Percentiles rank a stretch among this genome's conserved stretches.
phyloP scores from a whole-genome alignment of 2,888 invertebrate genomes.

The Buathra laborator region DNA sequence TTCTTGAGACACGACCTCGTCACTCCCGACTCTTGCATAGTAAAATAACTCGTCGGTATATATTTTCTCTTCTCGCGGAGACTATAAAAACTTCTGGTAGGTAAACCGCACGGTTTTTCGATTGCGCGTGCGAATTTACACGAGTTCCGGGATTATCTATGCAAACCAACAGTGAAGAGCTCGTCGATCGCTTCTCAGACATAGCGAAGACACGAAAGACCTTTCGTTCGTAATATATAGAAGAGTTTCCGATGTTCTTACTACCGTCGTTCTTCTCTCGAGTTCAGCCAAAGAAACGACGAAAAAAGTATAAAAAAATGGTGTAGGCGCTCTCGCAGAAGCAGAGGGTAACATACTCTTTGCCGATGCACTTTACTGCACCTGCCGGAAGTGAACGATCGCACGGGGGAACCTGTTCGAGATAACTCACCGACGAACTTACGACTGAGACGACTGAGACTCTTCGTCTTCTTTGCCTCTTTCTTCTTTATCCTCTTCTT shows the following conservation, averaged over 20 bases:
- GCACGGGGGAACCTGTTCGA: constrained; percentile 67
- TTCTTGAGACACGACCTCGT: neutral
- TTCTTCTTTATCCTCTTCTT: constrained; percentile 21
- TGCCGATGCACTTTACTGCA: constrained; percentile 60
- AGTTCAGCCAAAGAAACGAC: neutral
- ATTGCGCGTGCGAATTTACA: constrained; percentile 35
- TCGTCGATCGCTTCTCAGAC: constrained; percentile 37
- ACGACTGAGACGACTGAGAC: constrained; percentile 51
- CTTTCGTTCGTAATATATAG: constrained; percentile 9
- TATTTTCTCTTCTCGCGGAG: neutral
- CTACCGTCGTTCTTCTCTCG: constrained; percentile 39
- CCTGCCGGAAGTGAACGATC: constrained; percentile 71
- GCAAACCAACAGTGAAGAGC: constrained; percentile 17
- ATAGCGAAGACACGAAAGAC: constrained; percentile 21
- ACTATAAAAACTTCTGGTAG: neutral
- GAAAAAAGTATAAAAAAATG: neutral
- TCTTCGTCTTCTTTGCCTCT: constrained; percentile 9
- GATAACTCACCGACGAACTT: constrained; percentile 58
- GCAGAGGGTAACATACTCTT: constrained; percentile 33
- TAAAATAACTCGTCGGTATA: neutral
- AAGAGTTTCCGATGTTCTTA: constrained; percentile 23
- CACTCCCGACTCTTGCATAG: neutral
- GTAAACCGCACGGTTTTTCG: constrained; percentile 3
- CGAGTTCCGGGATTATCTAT: constrained; percentile 34
- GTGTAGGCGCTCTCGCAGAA: constrained; percentile 8